Evolutionary conservation across 2,888 invertebrate species (phyloP), one percentile per base, ranked within the genome.

Genomic region (Mamestra brassicae): DNA sequence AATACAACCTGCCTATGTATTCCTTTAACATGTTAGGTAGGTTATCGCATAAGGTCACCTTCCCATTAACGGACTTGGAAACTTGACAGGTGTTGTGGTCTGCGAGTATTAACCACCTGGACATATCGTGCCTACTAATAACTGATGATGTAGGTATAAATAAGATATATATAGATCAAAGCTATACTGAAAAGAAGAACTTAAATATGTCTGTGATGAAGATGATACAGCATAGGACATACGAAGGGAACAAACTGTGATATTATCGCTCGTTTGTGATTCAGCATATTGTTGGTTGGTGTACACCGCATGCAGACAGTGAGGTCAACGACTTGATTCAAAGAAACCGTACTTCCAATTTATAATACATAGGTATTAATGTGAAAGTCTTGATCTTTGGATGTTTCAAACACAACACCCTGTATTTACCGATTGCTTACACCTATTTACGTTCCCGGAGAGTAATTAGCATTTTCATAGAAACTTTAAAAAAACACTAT

Each of bases 21-120:
- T 58, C 8, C 45, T 60, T 61, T 13, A 45, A 38, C 26, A 47
- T 71, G 8, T n/a, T 13, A 42, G 34, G 34, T 60, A 50, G 34
- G 42, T 52, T 52, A 71, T 52, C 50, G 42, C 58, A 34, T 50
- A 50, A 38, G 70, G 50, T 42, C 15, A 71, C 71, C 60, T 73
- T 45, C 34, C 34, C 36, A 13, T 73, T 54, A 62, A 17, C 52
- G 17, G 13, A 36, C 34, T 60, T 71, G n/a, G 42, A 34, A 52
- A 71, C 36, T 4, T 36, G 26, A 1, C 7, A 47, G 74, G 4
- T 38, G 7, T 55, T 17, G 26, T 17, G 7, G 13, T n/a, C 36
- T 50, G 52, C 6, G 13, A 13, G n/a, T 38, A 57, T 57, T 34
- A 60, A 2, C 4, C 38, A 58, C 58, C 15, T 58, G 15, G 38